These are phyloP conservation scores for Cynodonichthys magdalenae DNA, from an alignment of 2,797 vertebrate genomes.

Conservation along the genomic window DNA sequence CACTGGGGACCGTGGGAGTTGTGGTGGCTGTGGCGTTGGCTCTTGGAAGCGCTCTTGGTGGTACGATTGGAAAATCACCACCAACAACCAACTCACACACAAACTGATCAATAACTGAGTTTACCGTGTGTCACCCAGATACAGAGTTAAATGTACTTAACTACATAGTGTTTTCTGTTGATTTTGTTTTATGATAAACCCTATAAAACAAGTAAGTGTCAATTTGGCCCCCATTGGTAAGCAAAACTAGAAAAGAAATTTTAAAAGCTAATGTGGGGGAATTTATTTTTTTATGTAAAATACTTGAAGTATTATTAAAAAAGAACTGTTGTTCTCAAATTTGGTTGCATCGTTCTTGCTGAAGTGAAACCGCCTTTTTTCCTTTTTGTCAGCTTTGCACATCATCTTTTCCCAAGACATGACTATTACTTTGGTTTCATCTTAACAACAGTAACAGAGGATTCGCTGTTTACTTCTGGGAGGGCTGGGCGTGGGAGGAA, in stretches of 20 bases:
- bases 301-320: neutral
- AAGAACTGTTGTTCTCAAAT: neutral
- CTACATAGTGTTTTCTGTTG: neutral
- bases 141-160: neutral
- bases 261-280: neutral
- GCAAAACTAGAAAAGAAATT: constrained; percentile 1
- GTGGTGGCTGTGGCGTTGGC: constrained; percentile 52
- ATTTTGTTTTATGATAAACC: too few species aligned
- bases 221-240: neutral
- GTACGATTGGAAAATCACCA: constrained; percentile 47
- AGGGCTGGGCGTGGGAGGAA: constrained; percentile 36
- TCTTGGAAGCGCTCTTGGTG: constrained; percentile 55
- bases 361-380: neutral
- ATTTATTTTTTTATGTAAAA: neutral
- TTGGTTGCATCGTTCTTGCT: neutral
- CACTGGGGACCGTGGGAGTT: constrained; percentile 61
- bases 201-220: neutral
- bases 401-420: constrained; percentile 55
- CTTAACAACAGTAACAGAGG: constrained; percentile 76
- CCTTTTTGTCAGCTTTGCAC: constrained; percentile 28
- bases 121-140: neutral
- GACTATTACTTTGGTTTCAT: constrained; percentile 72
- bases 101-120: constrained; percentile 27
- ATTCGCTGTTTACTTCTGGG: constrained; percentile 35
- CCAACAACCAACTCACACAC: constrained; percentile 18